Base-by-base conservation (phyloP, 2,888 invertebrate species). In the Tetragonisca angustula region DNA sequence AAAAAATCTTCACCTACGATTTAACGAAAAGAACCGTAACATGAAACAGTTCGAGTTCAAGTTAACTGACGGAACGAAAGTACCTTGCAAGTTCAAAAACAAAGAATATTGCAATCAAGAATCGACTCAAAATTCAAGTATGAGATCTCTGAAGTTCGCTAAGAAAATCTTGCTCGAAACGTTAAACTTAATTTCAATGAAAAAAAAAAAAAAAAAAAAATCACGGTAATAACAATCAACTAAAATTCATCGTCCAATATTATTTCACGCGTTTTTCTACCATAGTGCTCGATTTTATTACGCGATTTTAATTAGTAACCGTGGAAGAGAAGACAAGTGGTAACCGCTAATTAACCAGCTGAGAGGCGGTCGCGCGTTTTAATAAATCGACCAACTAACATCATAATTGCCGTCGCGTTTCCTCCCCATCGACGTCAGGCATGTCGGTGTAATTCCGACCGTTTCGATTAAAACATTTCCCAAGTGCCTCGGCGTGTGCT, bases 341-440 rank as follows among this genome's bases (percentile, higher is more conserved):
- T 36, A 74, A 81, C 74, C 69, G 15, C 70, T 74, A 75, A 82
- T 81, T 81, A 70, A 81, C 43, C 74, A 59, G 27, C n/a, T 32
- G 49, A 50, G 56, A 62, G 50, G 50, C 50, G 68, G 19, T 80
- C 73, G 56, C 81, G 74, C 59, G 69, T 81, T 81, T 56, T 75
- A 81, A 82, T 81, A 75, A 82, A 81, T 81, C 82, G 81, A 24
- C 56, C 73, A 70, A 27, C 74, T 75, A 82, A 82, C 82, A 70
- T 82, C 69, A 70, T 82, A 75, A 82, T 82, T 75, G 69, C 56
- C 49, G 36, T 11, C 27, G 50, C 27, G 43, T 36, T 32, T 13
- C 54, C 52, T 24, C 32, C 32, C 49, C 19, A 19, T 27, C 54
- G 80, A 61, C 68, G 43, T 61, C 59, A 36, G 36, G 5, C n/a